phyloP scores from a whole-genome alignment of 2,113 vertebrate genomes.

The Syrrhaptes paradoxus region DNA sequence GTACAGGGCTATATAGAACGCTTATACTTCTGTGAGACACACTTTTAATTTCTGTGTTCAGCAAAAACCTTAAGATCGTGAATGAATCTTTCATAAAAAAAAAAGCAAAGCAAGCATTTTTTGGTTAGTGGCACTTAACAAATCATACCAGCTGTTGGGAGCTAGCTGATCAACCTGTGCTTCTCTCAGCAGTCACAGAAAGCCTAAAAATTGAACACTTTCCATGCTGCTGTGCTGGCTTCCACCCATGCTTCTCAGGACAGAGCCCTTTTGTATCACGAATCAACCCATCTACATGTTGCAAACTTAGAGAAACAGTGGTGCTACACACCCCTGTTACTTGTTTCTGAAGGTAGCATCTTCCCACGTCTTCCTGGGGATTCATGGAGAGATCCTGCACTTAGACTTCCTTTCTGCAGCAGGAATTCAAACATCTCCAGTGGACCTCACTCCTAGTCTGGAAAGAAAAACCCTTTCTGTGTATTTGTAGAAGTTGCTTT shows the following conservation, averaged over 20 bases:
- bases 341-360: not conserved
- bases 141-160: not conserved
- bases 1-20: not conserved
- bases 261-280: not conserved
- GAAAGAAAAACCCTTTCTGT: not conserved
- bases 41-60: not conserved
- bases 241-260: not conserved
- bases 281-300: fast-evolving
- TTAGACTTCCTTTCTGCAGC: not conserved
- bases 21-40: not conserved
- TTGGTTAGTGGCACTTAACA: not conserved
- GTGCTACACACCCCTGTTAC: not conserved
- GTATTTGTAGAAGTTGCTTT: not conserved
- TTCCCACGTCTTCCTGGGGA: not conserved
- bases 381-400: not conserved
- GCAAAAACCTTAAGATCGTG: fast-evolving
- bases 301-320: not conserved
- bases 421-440: not conserved
- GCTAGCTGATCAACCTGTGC: not conserved
- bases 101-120: not conserved
- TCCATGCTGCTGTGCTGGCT: not conserved
- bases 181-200: not conserved
- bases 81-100: not conserved
- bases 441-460: not conserved
- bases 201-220: not conserved